phyloP scores from a whole-genome alignment of 2,888 invertebrate genomes.

The Leptodirus hochenwartii region DNA sequence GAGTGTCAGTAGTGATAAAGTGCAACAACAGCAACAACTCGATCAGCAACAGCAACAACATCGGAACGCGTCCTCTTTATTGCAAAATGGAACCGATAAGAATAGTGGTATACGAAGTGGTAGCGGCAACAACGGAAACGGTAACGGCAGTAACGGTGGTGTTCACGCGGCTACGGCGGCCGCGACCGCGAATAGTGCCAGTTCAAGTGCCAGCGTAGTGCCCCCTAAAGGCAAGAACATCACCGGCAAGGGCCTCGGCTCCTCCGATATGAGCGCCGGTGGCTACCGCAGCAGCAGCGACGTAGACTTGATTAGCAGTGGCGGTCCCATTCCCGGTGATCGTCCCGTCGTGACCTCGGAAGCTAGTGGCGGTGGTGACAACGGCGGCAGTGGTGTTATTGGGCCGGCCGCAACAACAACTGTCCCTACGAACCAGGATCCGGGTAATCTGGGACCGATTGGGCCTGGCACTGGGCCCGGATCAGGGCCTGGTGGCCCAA shows the following conservation, averaged over 20 bases:
- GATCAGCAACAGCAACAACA: conserved; percentile 55
- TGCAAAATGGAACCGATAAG: conserved; percentile 67
- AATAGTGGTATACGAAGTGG: conserved; percentile 45
- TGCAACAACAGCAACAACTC: conserved; percentile 44
- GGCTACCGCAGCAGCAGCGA: too few relatives aligned
- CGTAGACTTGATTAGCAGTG: too few relatives aligned
- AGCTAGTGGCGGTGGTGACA: conserved; percentile 27
- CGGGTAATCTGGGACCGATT: conserved; percentile 15
- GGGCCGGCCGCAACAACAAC: conserved; percentile 11
- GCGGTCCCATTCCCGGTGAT: too few relatives aligned
- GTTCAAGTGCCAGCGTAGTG: conserved; percentile 32
- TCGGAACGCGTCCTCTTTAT: too few relatives aligned
- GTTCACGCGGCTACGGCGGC: too few relatives aligned
- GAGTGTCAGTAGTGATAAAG: conserved; percentile 43
- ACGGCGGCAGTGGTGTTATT: conserved; percentile 26
- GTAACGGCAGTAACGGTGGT: too few relatives aligned
- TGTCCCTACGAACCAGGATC: conserved; percentile 7
- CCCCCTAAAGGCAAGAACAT: conserved; percentile 47
- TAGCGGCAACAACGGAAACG: too few relatives aligned
- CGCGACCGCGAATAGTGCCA: too few relatives aligned
- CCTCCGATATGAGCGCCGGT: conserved; percentile 16
- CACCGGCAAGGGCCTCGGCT: conserved; percentile 30
- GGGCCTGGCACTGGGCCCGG: conserved; percentile 18
- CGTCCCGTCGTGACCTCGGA: conserved; percentile 41
- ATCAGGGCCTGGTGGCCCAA: conserved; percentile 13